phyloP scores from a whole-genome alignment of 2,888 invertebrate genomes.

The Drosophila anomalipes region DNA sequence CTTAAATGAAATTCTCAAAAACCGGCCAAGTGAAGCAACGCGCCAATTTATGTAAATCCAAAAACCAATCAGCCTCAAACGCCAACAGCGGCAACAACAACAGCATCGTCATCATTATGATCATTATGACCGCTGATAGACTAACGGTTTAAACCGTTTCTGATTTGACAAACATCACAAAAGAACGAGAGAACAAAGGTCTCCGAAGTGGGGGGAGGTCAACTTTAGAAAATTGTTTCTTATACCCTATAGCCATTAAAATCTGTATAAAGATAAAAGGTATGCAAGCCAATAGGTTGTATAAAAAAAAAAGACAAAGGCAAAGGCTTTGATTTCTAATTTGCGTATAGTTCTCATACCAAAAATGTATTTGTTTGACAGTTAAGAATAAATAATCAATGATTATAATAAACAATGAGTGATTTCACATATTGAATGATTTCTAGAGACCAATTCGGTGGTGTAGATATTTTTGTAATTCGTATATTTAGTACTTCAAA shows the following conservation, averaged over 20 bases:
- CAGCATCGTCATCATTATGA: slow-evolving; percentile 51
- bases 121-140: slow-evolving; percentile 64
- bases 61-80: slow-evolving; percentile 74
- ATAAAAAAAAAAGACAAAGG: not conserved
- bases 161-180: slow-evolving; percentile 53
- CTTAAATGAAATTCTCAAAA: slow-evolving; percentile 61
- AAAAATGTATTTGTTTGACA: not conserved
- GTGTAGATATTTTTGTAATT: not conserved
- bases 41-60: slow-evolving; percentile 78
- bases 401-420: not conserved
- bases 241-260: slow-evolving; percentile 29
- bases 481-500: not conserved
- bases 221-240: slow-evolving; percentile 26
- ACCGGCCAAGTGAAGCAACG: slow-evolving; percentile 68
- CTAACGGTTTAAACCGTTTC: slow-evolving; percentile 70
- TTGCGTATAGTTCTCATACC: not conserved
- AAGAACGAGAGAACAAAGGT: not conserved
- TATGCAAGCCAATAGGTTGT: not conserved
- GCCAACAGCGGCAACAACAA: slow-evolving; percentile 37
- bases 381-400: not conserved
- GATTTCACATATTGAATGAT: not conserved
- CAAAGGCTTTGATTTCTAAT: not conserved
- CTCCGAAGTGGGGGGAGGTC: not conserved
- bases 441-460: not conserved
- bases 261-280: not conserved